phyloP scores from a whole-genome alignment of 2,888 invertebrate genomes.

The Gastrophysa polygoni region DNA sequence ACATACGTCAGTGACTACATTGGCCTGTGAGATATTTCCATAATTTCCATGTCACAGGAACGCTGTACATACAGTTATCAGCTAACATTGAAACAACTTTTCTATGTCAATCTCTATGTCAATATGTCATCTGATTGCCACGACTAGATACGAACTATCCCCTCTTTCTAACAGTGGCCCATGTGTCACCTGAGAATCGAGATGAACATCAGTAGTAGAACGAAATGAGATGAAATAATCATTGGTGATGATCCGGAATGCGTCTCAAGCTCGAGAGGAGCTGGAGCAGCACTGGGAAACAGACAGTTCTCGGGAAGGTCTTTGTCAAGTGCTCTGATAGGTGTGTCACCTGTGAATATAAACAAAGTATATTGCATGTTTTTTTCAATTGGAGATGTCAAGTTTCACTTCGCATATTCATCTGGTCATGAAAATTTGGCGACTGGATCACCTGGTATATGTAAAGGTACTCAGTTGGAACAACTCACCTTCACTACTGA shows the following conservation, averaged over 20 bases:
- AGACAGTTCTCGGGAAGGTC: conserved; percentile 52
- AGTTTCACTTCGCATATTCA: too few relatives aligned
- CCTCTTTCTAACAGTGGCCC: conserved; percentile 29
- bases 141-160: conserved; percentile 9
- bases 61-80: too few relatives aligned
- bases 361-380: conserved; percentile 11
- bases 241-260: conserved; percentile 39
- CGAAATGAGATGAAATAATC: conserved; percentile 37
- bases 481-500: conserved; percentile 38
- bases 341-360: conserved; percentile 36
- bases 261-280: conserved; percentile 53
- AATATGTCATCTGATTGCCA: too few relatives aligned
- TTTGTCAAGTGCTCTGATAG: conserved; percentile 41
- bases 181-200: conserved; percentile 50
- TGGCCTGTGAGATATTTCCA: too few relatives aligned
- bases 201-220: conserved; percentile 39
- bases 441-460: conserved; percentile 37
- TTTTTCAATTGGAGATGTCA: too few relatives aligned
- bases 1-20: too few relatives aligned
- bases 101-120: too few relatives aligned
- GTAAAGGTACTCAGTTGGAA: too few relatives aligned
- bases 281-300: conserved; percentile 53
- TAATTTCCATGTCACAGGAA: too few relatives aligned
- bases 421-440: too few relatives aligned
- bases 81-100: too few relatives aligned